Evolutionary conservation across 2,888 invertebrate genomes (phyloP).

Genomic region (Syrphus vitripennis): DNA sequence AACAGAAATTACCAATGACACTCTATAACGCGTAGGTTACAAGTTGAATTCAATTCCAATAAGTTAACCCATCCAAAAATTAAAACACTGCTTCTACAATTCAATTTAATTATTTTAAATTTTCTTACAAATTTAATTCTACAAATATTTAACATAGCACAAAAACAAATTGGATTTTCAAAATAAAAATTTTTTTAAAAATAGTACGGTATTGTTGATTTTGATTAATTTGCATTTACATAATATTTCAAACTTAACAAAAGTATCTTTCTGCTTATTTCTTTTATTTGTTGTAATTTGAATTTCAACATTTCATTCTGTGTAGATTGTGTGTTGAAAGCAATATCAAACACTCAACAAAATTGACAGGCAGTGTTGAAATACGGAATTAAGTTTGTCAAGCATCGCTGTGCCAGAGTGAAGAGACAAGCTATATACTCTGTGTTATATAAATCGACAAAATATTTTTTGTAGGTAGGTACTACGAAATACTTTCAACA

Average conservation of each 20-base stretch:
- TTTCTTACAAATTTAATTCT: background rate
- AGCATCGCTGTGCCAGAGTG: background rate
- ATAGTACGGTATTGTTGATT: background rate
- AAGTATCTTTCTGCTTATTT: background rate
- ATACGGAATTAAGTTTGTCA: background rate
- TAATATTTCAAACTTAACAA: background rate
- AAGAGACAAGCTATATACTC: background rate
- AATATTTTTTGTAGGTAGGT: no score
- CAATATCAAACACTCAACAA: slow-evolving; percentile 2
- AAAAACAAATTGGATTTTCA: background rate
- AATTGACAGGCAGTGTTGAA: background rate
- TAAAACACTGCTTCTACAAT: background rate
- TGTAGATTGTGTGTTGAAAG: background rate
- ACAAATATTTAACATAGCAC: background rate
- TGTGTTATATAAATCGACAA: slow-evolving; percentile 14
- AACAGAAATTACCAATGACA: no score
- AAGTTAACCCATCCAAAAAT: background rate
- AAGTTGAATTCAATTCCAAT: no score
- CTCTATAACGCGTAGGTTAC: no score
- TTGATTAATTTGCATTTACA: background rate
- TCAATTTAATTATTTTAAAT: background rate
- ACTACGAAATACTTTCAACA: slow-evolving; percentile 14
- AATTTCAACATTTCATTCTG: background rate
- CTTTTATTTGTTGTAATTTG: background rate
- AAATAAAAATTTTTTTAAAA: background rate